Evolutionary conservation across 2,888 invertebrate genomes (phyloP).

Genomic region (Cerceris ruficornis): DNA sequence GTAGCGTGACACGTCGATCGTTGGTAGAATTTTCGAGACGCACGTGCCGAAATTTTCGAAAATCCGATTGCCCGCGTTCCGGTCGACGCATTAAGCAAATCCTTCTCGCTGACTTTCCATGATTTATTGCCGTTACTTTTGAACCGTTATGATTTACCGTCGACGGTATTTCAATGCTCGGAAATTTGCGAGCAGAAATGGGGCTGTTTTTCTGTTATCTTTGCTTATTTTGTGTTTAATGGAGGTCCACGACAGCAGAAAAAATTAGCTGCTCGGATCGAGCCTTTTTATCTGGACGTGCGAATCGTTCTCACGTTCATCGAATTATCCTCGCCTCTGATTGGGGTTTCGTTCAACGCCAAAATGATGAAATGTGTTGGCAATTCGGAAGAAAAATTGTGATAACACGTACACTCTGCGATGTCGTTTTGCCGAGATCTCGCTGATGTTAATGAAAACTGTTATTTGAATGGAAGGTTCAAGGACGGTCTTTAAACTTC

Average conservation of each 20-base stretch:
- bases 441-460: no score
- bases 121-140: constrained; percentile 9
- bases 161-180: background rate
- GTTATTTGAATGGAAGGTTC: no score
- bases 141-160: background rate
- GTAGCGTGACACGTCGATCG: background rate
- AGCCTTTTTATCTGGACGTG: constrained; percentile 7
- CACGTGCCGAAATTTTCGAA: background rate
- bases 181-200: background rate
- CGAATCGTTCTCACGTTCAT: constrained; percentile 3
- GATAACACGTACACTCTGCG: no score
- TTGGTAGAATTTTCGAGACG: background rate
- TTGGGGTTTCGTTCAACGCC: background rate
- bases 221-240: background rate
- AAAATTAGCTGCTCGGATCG: constrained; percentile 21
- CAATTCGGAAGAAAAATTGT: no score
- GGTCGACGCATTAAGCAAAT: background rate
- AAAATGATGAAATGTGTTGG: constrained; percentile 1
- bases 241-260: constrained; percentile 2
- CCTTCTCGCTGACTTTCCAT: background rate
- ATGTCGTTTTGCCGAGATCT: no score
- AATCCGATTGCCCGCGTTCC: background rate
- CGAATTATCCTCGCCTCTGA: background rate
- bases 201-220: background rate
- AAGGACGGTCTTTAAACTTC: no score